Conservation (phyloP, 53 echinoderm and acorn worm genomes). For the Mesocentrotus franciscanus region DNA sequence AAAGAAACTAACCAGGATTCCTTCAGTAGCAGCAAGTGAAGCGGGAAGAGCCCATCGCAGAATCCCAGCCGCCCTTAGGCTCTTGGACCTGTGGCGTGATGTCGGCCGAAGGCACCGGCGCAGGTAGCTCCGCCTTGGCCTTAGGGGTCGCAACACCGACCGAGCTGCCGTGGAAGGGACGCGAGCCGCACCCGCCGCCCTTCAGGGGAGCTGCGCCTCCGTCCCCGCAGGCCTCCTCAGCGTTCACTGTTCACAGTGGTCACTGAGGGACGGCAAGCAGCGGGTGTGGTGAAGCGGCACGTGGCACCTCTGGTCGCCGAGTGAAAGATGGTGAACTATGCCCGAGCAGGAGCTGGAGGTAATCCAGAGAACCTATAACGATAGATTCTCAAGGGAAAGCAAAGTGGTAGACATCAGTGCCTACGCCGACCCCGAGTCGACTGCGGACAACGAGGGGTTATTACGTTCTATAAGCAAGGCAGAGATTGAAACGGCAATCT, state of each 20-base stretch:
- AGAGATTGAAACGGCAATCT: neutral
- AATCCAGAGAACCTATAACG: neutral
- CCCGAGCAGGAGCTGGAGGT: conserved; percentile 46
- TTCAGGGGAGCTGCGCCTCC: conserved; percentile 60
- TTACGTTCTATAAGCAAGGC: neutral
- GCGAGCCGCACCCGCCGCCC: conserved; percentile 58
- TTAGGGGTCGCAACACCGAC: conserved; percentile 51
- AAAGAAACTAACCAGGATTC: conserved; percentile 90
- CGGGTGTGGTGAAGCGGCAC: conserved; percentile 39
- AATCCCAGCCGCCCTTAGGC: conserved; percentile 66
- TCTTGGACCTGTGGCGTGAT: conserved; percentile 52
- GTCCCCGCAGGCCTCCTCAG: conserved; percentile 60
- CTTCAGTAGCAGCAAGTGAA: conserved; percentile 87
- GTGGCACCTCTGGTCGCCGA: conserved; percentile 56
- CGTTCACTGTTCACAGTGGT: conserved; percentile 58
- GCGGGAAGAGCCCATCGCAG: conserved; percentile 82
- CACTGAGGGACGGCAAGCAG: too few relatives aligned
- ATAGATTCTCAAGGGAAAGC: neutral
- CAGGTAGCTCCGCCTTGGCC: conserved; percentile 56
- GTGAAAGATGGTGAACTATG: conserved; percentile 78
- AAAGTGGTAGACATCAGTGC: neutral
- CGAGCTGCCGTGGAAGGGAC: conserved; percentile 63
- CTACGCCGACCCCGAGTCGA: neutral
- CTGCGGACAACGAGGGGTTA: neutral
- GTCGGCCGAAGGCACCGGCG: conserved; percentile 48